phyloP scores from a whole-genome alignment of 2,888 invertebrate genomes.

The Stenoptilia bipunctidactyla region DNA sequence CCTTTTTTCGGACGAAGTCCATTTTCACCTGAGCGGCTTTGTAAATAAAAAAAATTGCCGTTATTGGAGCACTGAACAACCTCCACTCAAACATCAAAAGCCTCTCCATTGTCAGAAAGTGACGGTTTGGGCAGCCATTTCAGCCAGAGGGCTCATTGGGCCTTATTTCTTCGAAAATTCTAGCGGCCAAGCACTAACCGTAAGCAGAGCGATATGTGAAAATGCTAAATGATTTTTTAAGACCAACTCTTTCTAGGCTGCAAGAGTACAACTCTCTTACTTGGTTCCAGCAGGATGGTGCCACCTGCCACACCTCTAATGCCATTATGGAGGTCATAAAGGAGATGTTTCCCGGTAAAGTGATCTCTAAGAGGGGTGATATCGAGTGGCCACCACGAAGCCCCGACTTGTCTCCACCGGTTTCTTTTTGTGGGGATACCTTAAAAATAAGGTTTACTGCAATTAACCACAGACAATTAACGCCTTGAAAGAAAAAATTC shows the following conservation, averaged over 20 bases:
- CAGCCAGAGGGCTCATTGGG: constrained; percentile 11
- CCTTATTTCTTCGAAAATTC: constrained; percentile 14
- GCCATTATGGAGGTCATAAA: too few species aligned
- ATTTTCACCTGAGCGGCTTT: not conserved
- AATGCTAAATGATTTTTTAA: constrained; percentile 12
- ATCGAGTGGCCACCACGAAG: too few species aligned
- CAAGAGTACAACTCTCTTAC: constrained; percentile 16
- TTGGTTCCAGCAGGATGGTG: constrained; percentile 16
- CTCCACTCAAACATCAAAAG: constrained; percentile 10
- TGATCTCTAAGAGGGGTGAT: too few species aligned
- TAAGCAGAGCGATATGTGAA: constrained; percentile 14
- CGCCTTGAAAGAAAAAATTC: too few species aligned
- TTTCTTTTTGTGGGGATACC: too few species aligned
- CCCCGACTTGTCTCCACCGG: too few species aligned
- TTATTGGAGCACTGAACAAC: constrained; percentile 13
- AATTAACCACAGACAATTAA: too few species aligned
- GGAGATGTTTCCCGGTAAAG: too few species aligned
- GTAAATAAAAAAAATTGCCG: not conserved
- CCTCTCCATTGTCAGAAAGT: constrained; percentile 12
- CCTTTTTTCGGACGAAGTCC: not conserved
- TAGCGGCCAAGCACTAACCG: constrained; percentile 7
- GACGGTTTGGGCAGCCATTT: constrained; percentile 13
- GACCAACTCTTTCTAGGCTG: constrained; percentile 15
- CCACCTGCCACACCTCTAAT: constrained; percentile 12
- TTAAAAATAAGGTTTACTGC: too few species aligned